A percentile compares a stretch with the other conserved stretches of the same genome.
Evolutionary conservation across 2,797 vertebrate genomes (phyloP).

Genomic region (Phrynocephalus forsythii): DNA sequence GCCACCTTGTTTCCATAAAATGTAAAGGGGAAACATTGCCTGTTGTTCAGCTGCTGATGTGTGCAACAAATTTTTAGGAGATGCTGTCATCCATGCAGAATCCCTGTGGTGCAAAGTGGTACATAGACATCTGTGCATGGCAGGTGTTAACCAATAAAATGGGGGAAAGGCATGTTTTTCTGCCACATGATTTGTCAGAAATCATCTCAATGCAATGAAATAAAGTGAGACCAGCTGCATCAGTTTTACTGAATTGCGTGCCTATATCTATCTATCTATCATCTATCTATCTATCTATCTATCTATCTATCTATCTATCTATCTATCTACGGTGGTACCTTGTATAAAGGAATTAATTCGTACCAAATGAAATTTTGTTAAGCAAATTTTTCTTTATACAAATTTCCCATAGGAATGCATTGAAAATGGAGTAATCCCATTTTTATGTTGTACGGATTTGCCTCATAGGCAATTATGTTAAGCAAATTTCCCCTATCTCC

Average conservation of each 20-base stretch:
- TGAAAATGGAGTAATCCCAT: no score
- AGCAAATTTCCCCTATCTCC: no score
- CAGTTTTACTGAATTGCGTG: conserved; percentile 2
- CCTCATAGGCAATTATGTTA: no score
- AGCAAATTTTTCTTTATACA: no score
- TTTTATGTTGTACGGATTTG: no score
- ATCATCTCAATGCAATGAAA: conserved; percentile 5
- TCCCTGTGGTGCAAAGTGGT: conserved; percentile 23
- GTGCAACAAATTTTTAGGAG: not conserved
- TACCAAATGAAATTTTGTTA: no score
- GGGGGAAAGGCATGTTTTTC: not conserved
- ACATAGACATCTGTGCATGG: not conserved
- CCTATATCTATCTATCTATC: not conserved
- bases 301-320: not conserved
- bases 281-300: not conserved
- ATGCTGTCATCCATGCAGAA: conserved; percentile 18
- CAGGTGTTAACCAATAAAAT: conserved; percentile 17
- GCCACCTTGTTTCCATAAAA: conserved; percentile 20
- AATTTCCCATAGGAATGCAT: no score
- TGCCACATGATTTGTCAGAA: conserved; percentile 26
- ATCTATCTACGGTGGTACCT: not conserved
- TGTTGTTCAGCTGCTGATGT: conserved; percentile 15
- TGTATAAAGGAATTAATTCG: no score
- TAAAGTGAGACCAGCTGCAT: conserved; percentile 34
- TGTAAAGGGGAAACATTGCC: not conserved